Evolutionary conservation across 1,140 invertebrate species (phyloP).

Genomic region (Octopus sinensis): DNA sequence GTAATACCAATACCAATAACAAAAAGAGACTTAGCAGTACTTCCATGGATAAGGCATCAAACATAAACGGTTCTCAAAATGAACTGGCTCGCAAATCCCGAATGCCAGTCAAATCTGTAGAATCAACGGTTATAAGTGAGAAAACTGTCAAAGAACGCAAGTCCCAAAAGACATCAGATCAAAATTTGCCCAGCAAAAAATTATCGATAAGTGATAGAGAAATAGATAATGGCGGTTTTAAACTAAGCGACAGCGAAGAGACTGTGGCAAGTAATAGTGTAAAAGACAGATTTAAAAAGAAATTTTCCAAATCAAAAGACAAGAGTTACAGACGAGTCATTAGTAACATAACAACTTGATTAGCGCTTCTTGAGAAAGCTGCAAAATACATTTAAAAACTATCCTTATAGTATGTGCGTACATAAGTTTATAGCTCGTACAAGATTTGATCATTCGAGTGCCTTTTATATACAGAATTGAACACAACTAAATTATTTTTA

Average conservation of each 20-base stretch:
- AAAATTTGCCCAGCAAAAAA: neutral
- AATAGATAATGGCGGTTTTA: conserved; percentile 19
- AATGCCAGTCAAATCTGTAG: no score
- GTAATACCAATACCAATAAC: no score
- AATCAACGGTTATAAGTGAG: no score
- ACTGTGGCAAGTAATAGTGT: conserved; percentile 18
- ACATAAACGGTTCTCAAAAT: neutral
- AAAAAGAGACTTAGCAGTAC: neutral
- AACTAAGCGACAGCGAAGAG: conserved; percentile 18
- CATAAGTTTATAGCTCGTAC: conserved; percentile 1
- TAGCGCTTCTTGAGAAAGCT: conserved; percentile 4
- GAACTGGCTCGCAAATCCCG: neutral
- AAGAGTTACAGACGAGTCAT: conserved; percentile 13
- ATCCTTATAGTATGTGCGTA: neutral
- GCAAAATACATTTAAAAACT: conserved; percentile 17
- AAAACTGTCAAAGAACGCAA: neutral
- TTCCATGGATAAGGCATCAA: neutral
- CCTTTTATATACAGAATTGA: neutral
- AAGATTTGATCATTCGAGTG: neutral
- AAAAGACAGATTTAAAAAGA: conserved; percentile 23
- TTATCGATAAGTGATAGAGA: neutral
- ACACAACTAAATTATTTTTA: conserved; percentile 4
- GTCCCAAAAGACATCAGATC: neutral
- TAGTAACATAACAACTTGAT: conserved; percentile 1
- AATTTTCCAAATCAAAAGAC: conserved; percentile 18